phyloP scores from a whole-genome alignment of 2,888 invertebrate species.

The Ennomos fuscantarius region DNA sequence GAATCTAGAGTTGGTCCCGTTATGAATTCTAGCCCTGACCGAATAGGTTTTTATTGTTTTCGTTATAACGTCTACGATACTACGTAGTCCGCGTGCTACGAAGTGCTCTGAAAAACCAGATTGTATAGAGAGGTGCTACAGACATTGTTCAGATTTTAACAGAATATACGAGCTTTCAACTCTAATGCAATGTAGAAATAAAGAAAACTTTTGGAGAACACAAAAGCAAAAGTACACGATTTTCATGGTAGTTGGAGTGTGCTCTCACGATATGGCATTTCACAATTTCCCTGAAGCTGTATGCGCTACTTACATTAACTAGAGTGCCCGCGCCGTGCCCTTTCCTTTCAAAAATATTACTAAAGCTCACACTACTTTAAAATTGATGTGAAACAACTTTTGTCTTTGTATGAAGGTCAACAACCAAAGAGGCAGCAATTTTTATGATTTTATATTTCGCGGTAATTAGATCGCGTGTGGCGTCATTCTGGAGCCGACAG shows the following conservation, averaged over 20 bases:
- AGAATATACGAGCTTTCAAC: slow-evolving; percentile 2
- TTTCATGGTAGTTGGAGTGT: slow-evolving; percentile 9
- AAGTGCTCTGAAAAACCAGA: background rate
- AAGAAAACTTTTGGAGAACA: slow-evolving; percentile 1
- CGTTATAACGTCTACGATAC: too few relatives aligned
- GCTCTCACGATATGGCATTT: slow-evolving; percentile 10
- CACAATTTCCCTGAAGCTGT: slow-evolving; percentile 9
- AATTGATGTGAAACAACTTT: background rate
- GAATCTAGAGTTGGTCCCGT: too few relatives aligned
- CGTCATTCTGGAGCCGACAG: too few relatives aligned
- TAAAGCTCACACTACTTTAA: slow-evolving; percentile 1
- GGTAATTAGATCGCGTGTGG: too few relatives aligned
- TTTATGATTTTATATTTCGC: too few relatives aligned
- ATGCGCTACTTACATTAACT: slow-evolving; percentile 16
- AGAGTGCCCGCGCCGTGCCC: slow-evolving; percentile 10
- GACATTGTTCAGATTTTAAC: background rate
- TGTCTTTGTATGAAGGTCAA: too few relatives aligned
- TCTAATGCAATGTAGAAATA: background rate
- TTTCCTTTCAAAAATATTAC: slow-evolving; percentile 3
- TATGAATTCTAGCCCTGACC: too few relatives aligned
- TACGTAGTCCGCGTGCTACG: slow-evolving; percentile 9
- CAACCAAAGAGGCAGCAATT: too few relatives aligned
- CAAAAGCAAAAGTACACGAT: slow-evolving; percentile 5
- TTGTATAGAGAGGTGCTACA: too few relatives aligned
- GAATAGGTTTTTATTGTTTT: too few relatives aligned